phyloP scores from a whole-genome alignment of 2,888 invertebrate species.

The Nymphalis c-album region DNA sequence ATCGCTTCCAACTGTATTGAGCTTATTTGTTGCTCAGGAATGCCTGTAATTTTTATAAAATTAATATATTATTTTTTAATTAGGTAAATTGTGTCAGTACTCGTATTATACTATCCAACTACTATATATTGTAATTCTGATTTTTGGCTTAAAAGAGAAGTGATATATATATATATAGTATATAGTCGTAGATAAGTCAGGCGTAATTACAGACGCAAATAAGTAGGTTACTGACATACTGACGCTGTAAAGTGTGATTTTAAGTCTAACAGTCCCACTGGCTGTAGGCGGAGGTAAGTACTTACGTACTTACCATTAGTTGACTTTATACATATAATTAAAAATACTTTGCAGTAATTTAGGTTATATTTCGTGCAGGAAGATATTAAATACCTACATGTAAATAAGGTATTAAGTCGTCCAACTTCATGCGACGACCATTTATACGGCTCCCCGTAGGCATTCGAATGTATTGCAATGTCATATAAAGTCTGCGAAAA shows the following conservation, averaged over 20 bases:
- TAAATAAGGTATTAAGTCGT: slow-evolving; percentile 57
- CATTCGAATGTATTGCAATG: slow-evolving; percentile 61
- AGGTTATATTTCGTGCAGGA: too few species aligned
- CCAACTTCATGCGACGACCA: slow-evolving; percentile 71
- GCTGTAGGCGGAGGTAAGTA: too few species aligned
- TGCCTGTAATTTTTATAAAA: slow-evolving; percentile 49
- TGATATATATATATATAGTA: too few species aligned
- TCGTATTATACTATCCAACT: not conserved
- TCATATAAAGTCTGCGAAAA: slow-evolving; percentile 65
- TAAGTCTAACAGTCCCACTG: too few species aligned
- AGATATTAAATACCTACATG: slow-evolving; percentile 48
- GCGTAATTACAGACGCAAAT: too few species aligned
- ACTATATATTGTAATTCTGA: not conserved
- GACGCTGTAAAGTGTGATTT: too few species aligned
- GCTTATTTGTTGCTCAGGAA: slow-evolving; percentile 62
- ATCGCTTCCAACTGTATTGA: slow-evolving; percentile 68
- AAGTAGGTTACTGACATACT: too few species aligned
- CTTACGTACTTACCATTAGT: too few species aligned
- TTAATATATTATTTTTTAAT: not conserved
- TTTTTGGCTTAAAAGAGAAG: too few species aligned
- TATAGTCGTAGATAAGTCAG: too few species aligned
- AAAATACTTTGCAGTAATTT: too few species aligned
- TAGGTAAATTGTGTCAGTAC: not conserved
- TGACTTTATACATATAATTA: too few species aligned
- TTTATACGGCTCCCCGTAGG: slow-evolving; percentile 66